Conservation (phyloP, 1,140 invertebrate species). For the Agrilus planipennis region DNA sequence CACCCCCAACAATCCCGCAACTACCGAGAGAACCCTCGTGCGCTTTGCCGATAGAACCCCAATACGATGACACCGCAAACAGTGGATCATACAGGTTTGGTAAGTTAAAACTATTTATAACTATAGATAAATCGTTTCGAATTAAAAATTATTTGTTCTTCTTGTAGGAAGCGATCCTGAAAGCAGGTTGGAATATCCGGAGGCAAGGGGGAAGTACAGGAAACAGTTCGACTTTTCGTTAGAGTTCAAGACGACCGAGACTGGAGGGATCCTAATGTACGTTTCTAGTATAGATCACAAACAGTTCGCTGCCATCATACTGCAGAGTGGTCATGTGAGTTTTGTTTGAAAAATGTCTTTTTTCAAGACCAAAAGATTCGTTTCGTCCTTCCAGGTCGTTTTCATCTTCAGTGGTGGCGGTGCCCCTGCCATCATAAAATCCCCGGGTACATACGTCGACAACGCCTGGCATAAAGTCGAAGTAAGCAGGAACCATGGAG, state of each 20-base stretch:
- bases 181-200: constrained; percentile 61
- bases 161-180: constrained; percentile 43
- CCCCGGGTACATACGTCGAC: constrained; percentile 57
- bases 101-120: constrained; percentile 1
- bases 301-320: constrained; percentile 71
- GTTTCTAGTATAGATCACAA: constrained; percentile 49
- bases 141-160: neutral
- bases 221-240: constrained; percentile 65
- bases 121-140: neutral
- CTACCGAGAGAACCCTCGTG: constrained; percentile 31
- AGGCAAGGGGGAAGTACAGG: constrained; percentile 46
- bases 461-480: constrained; percentile 73
- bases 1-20: constrained; percentile 2
- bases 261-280: constrained; percentile 77
- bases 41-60: constrained; percentile 35
- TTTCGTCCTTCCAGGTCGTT: constrained; percentile 38
- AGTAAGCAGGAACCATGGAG: constrained; percentile 43
- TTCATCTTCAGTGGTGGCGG: constrained; percentile 64
- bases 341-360: constrained; percentile 1
- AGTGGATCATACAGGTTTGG: constrained; percentile 6
- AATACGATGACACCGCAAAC: neutral
- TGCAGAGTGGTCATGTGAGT: constrained; percentile 65
- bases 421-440: constrained; percentile 47
- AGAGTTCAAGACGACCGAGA: constrained; percentile 64
- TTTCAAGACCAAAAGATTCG: neutral